Evolutionary conservation across 1,140 invertebrate genomes (phyloP).

Genomic region (Holcopasites calliopsidis): DNA sequence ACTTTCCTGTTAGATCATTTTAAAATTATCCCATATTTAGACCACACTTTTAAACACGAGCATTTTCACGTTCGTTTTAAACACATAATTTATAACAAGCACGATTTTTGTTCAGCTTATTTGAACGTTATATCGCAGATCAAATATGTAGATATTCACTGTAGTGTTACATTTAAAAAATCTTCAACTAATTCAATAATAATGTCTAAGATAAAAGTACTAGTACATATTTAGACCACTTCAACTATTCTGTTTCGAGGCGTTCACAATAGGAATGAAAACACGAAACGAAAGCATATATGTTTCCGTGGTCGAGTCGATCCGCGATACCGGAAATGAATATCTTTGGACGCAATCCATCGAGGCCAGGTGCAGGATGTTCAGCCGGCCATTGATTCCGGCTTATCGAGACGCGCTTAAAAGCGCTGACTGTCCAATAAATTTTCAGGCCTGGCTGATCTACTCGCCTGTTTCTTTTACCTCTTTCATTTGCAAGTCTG

Average conservation of each 20-base stretch:
- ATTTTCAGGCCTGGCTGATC: background rate
- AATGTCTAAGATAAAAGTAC: too few species aligned
- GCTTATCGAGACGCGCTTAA: slow-evolving; percentile 36
- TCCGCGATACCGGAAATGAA: slow-evolving; percentile 42
- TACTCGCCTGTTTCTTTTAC: background rate
- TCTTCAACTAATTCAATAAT: too few species aligned
- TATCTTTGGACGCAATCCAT: slow-evolving; percentile 6
- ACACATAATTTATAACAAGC: too few species aligned
- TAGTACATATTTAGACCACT: too few species aligned
- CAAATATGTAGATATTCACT: too few species aligned
- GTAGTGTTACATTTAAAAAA: too few species aligned
- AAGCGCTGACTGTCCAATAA: slow-evolving; percentile 42
- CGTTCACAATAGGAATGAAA: background rate
- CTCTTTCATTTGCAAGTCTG: slow-evolving; percentile 41
- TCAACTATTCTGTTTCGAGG: background rate
- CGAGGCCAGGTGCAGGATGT: background rate
- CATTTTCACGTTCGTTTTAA: too few species aligned
- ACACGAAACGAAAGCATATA: background rate
- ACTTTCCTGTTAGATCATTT: too few species aligned
- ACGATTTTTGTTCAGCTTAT: too few species aligned
- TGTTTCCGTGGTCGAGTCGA: slow-evolving; percentile 14
- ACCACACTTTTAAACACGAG: too few species aligned
- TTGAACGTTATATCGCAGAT: too few species aligned
- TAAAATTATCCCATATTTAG: too few species aligned
- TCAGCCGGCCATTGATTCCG: slow-evolving; percentile 15